Evolutionary conservation across 2,888 invertebrate genomes (phyloP).

Genomic region (Tipula confusa): DNA sequence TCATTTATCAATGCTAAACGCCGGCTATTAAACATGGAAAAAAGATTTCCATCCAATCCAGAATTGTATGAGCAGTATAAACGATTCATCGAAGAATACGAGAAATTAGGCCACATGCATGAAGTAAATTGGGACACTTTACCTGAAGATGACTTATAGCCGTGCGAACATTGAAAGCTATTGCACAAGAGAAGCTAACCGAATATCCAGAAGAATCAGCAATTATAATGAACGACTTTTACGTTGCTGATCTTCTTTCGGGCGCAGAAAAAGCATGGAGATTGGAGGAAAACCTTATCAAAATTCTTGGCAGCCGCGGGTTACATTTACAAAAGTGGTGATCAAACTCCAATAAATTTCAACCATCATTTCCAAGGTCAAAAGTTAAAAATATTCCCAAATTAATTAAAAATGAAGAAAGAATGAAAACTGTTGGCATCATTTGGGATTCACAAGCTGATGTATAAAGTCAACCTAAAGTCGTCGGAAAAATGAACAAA

Average conservation of each 20-base stretch:
- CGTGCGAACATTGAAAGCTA: too few species aligned
- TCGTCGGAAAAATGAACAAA: not conserved
- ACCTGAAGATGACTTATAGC: not conserved
- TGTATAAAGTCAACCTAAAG: not conserved
- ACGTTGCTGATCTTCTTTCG: not conserved
- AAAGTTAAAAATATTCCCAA: not conserved
- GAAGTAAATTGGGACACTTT: not conserved
- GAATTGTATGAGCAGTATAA: too few species aligned
- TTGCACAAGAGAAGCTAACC: too few species aligned
- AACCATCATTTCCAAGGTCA: not conserved
- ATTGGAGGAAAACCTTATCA: too few species aligned
- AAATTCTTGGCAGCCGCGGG: not conserved
- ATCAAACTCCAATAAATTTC: not conserved
- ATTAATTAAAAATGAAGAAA: not conserved
- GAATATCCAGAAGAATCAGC: too few species aligned
- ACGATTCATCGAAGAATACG: too few species aligned
- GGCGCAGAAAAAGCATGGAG: not conserved
- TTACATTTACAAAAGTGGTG: not conserved
- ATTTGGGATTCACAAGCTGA: not conserved
- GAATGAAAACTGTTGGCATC: not conserved
- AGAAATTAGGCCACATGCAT: too few species aligned
- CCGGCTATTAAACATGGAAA: too few species aligned
- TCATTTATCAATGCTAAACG: too few species aligned
- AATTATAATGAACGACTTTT: not conserved
- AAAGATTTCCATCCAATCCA: too few species aligned